These are phyloP conservation scores for Cloeon dipterum DNA, from an alignment of 2,888 invertebrate species.

Conservation along the genomic window DNA sequence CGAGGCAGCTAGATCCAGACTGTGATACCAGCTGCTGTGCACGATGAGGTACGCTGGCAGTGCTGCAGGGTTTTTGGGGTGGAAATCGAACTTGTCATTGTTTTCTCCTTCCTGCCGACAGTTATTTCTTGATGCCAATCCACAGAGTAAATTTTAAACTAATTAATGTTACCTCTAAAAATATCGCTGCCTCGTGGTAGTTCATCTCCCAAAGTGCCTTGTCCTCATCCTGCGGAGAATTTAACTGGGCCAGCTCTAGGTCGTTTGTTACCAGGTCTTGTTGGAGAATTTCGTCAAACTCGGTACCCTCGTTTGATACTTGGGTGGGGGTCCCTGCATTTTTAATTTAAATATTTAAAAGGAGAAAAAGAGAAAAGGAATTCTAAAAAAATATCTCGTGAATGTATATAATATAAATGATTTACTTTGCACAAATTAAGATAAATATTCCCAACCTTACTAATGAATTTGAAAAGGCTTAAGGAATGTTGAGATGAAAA, in stretches of 20 bases:
- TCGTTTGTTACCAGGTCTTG: neutral
- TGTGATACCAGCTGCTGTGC: constrained; percentile 72
- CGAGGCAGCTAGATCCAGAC: constrained; percentile 53
- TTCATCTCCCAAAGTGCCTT: constrained; percentile 60
- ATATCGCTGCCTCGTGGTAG: constrained; percentile 75
- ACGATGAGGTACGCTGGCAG: constrained; percentile 69
- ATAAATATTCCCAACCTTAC: too few relatives aligned
- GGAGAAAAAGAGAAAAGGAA: too few relatives aligned
- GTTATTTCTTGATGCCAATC: constrained; percentile 2
- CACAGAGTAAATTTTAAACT: neutral
- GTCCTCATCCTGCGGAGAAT: neutral
- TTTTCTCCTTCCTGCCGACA: constrained; percentile 57
- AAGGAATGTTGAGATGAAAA: too few relatives aligned
- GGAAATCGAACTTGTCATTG: constrained; percentile 77
- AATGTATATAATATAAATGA: too few relatives aligned
- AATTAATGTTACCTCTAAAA: constrained; percentile 35
- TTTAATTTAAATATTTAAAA: too few relatives aligned
- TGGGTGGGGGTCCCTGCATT: neutral
- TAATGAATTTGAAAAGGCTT: too few relatives aligned
- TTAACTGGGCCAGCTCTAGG: neutral
- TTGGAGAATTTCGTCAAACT: neutral
- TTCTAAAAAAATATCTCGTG: too few relatives aligned
- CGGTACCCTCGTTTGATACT: neutral
- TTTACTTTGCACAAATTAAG: too few relatives aligned
- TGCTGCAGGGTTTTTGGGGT: constrained; percentile 59